Evolutionary conservation across 23 tunicate species (phyloP).

Genomic region (Clavelina lepadiformis): DNA sequence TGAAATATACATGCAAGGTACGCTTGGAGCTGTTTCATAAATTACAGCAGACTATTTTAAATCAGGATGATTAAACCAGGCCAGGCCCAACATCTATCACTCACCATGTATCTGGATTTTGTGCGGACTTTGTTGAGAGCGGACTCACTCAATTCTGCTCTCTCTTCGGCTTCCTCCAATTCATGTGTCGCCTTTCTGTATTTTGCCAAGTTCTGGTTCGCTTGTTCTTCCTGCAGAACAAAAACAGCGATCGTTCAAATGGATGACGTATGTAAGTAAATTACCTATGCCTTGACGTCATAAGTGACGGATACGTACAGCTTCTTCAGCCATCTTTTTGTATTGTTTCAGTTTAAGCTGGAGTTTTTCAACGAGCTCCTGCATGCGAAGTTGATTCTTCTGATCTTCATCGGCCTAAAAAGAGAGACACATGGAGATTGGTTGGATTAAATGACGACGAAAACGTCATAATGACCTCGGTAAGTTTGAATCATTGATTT

Average conservation of each 20-base stretch:
- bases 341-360: conserved; percentile 93
- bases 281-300: background rate
- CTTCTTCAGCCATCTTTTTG: conserved; percentile 98
- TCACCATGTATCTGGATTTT: conserved; percentile 91
- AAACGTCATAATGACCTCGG: no score
- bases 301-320: conserved; percentile 40
- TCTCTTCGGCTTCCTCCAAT: conserved; percentile 96
- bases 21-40: no score
- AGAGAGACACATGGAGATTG: background rate
- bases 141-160: conserved; percentile 97
- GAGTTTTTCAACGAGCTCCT: conserved; percentile 96
- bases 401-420: conserved; percentile 91
- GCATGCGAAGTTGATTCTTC: conserved; percentile 91
- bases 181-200: conserved; percentile 94
- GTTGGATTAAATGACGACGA: no score
- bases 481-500: no score
- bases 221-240: conserved; percentile 93
- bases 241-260: no score
- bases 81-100: no score
- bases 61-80: no score
- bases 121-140: conserved; percentile 97
- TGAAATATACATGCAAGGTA: no score
- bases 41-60: no score
- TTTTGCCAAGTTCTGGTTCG: conserved; percentile 84
- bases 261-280: no score